A percentile compares a stretch with the other conserved stretches of the same genome.
These are phyloP conservation scores for Synergus itoensis DNA, from an alignment of 2,888 invertebrate species.

Conservation along the genomic window DNA sequence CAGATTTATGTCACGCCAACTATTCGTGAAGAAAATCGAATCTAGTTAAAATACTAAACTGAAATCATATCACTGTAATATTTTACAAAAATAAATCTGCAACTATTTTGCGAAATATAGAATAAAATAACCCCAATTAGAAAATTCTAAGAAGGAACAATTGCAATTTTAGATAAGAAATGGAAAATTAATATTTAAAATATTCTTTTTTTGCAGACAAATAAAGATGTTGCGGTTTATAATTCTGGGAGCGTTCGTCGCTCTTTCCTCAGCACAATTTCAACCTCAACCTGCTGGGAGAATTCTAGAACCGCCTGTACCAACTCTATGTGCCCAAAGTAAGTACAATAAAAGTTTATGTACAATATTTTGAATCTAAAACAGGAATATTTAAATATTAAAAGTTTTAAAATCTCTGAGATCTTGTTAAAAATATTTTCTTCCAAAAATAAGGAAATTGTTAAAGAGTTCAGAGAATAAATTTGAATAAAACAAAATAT, in stretches of 20 bases:
- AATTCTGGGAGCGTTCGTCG: slow-evolving; percentile 76
- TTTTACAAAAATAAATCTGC: not conserved
- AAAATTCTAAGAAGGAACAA: not conserved
- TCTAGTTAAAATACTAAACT: not conserved
- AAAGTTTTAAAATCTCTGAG: not conserved
- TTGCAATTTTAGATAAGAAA: slow-evolving; percentile 12
- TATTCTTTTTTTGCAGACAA: slow-evolving; percentile 44
- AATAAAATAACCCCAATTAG: not conserved
- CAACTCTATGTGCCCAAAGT: slow-evolving; percentile 88
- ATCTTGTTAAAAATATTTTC: not conserved
- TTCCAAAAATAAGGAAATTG: not conserved
- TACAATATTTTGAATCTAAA: not conserved
- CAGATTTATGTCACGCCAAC: not conserved
- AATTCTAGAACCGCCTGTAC: slow-evolving; percentile 88
- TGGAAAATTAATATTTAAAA: not conserved
- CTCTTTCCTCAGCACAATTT: slow-evolving; percentile 83
- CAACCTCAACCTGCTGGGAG: slow-evolving; percentile 82
- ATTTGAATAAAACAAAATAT: not conserved
- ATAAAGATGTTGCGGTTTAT: slow-evolving; percentile 68
- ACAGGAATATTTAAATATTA: too few relatives aligned
- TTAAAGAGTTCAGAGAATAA: not conserved
- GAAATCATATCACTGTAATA: not conserved
- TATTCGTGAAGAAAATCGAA: slow-evolving; percentile 14
- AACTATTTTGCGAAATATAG: not conserved
- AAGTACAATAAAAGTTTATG: slow-evolving; percentile 69